A percentile compares a stretch with the other conserved stretches of the same genome.
phyloP scores from a whole-genome alignment of 2,797 vertebrate species.

The Cyprinodon diabolis region DNA sequence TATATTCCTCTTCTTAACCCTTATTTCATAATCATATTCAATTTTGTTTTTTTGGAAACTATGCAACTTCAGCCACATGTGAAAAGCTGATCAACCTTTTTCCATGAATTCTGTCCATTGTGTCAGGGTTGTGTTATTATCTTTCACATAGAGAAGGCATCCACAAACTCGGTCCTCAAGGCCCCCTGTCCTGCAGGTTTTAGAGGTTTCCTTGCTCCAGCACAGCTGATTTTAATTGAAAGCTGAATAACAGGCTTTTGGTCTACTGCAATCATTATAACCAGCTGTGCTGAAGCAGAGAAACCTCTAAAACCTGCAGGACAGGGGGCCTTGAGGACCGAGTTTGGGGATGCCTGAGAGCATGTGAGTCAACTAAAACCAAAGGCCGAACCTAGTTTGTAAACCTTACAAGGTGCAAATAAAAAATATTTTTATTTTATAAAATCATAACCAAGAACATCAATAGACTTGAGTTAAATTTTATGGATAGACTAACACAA shows the following conservation, averaged over 20 bases:
- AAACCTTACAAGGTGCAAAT: neutral
- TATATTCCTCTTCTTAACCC: neutral
- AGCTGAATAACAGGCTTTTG: no score
- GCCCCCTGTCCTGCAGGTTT: no score
- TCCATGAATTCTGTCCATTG: neutral
- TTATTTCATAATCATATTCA: neutral
- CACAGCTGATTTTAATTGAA: no score
- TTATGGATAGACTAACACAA: neutral
- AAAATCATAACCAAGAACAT: neutral
- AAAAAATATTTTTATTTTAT: neutral
- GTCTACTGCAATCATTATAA: no score
- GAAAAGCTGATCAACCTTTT: neutral
- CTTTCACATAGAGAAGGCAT: no score
- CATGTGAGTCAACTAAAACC: neutral
- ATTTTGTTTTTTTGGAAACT: neutral
- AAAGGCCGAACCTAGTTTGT: neutral
- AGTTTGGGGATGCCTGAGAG: neutral
- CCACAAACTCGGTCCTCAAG: no score
- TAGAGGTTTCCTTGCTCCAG: no score
- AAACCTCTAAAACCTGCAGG: no score
- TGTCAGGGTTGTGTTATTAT: neutral
- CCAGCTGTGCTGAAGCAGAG: no score
- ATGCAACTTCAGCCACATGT: neutral
- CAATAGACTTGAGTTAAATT: neutral
- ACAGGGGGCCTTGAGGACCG: no score